These are phyloP conservation scores for Zaprionus tsacasi DNA, from an alignment of 1,140 invertebrate species.

Conservation along the genomic window DNA sequence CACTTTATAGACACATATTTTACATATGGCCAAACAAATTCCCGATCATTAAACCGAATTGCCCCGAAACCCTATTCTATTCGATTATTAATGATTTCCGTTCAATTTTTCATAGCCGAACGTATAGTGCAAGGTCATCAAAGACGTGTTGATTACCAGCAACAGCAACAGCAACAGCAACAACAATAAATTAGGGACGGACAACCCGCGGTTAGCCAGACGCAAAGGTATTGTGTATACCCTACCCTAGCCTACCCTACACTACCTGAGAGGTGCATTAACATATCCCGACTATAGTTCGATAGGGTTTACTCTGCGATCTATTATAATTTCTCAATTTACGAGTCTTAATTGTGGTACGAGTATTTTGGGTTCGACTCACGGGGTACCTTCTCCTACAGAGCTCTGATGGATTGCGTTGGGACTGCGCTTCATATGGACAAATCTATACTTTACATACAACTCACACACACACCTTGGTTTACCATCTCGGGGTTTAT, in stretches of 20 bases:
- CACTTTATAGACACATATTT: slow-evolving; percentile 34
- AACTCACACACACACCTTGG: slow-evolving; percentile 33
- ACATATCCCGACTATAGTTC: neutral
- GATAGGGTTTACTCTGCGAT: neutral
- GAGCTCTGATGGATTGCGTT: slow-evolving; percentile 63
- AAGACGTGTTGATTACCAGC: slow-evolving; percentile 79
- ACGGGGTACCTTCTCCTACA: neutral
- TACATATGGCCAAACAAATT: slow-evolving; percentile 52
- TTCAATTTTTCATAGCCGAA: slow-evolving; percentile 78
- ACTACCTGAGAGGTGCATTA: neutral
- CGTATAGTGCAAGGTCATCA: slow-evolving; percentile 79
- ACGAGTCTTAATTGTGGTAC: neutral
- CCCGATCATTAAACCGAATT: slow-evolving; percentile 71
- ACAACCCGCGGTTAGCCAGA: slow-evolving; percentile 65
- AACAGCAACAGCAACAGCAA: slow-evolving; percentile 62
- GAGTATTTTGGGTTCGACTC: slow-evolving; percentile 17
- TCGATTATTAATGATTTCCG: slow-evolving; percentile 80
- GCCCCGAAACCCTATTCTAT: slow-evolving; percentile 46
- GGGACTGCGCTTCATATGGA: slow-evolving; percentile 7
- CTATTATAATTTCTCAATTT: slow-evolving; percentile 8
- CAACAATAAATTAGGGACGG: slow-evolving; percentile 73
- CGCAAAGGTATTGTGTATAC: slow-evolving; percentile 16
- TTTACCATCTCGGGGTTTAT: slow-evolving; percentile 60
- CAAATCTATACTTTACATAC: slow-evolving; percentile 60
- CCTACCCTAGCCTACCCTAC: neutral